phyloP scores from a whole-genome alignment of 2,113 vertebrate genomes.

The Albula glossodonta region DNA sequence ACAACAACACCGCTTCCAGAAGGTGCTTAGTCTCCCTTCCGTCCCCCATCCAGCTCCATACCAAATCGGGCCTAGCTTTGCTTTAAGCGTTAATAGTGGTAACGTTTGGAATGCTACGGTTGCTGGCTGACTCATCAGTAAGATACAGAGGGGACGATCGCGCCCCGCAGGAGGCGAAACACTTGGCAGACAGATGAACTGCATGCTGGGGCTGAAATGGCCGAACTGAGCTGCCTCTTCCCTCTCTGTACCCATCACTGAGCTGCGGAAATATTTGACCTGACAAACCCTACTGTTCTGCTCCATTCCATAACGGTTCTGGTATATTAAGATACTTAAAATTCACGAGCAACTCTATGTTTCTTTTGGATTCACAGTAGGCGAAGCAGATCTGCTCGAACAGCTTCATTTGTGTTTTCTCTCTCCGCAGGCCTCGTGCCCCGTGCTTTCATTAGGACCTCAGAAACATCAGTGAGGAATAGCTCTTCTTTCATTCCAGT shows the following conservation, averaged over 20 bases:
- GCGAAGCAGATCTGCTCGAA: constrained; percentile 56
- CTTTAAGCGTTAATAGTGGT: background rate
- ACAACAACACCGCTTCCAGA: no score
- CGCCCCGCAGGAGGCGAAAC: background rate
- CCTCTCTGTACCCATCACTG: constrained; percentile 29
- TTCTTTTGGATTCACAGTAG: constrained; percentile 65
- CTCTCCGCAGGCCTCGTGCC: constrained; percentile 23
- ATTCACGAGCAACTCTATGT: constrained; percentile 64
- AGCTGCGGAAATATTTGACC: constrained; percentile 64
- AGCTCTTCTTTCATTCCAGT: background rate
- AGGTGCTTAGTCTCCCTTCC: no score
- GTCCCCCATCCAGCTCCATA: background rate
- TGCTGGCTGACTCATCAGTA: background rate
- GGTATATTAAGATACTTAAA: constrained; percentile 69
- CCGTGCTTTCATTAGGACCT: constrained; percentile 1
- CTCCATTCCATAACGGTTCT: constrained; percentile 64
- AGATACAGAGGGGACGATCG: background rate
- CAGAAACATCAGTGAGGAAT: background rate
- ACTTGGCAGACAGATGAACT: background rate
- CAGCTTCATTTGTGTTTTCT: constrained; percentile 56
- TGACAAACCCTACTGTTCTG: constrained; percentile 58
- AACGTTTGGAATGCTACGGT: background rate
- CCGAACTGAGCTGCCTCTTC: constrained; percentile 48
- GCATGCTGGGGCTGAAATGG: constrained; percentile 5
- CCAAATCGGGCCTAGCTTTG: background rate